These are phyloP conservation scores for Tachina lurida DNA, from an alignment of 2,888 invertebrate genomes.

Conservation along the genomic window DNA sequence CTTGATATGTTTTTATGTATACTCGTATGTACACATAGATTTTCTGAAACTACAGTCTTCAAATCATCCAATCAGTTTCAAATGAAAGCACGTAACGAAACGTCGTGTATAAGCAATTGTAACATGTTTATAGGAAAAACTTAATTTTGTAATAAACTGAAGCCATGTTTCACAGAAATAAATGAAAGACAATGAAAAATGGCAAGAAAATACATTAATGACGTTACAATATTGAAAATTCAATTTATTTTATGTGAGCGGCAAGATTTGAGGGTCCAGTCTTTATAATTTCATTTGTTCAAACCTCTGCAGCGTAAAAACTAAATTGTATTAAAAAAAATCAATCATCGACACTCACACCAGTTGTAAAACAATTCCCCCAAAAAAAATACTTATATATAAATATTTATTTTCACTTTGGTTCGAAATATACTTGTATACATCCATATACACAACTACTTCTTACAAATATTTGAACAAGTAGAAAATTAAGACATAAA, in stretches of 20 bases:
- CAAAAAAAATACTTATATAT: neutral
- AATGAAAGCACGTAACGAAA: no score
- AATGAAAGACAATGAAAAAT: conserved; percentile 23
- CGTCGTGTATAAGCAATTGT: neutral
- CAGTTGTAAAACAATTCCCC: conserved; percentile 1
- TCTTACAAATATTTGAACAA: conserved; percentile 42
- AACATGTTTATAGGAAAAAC: conserved; percentile 2
- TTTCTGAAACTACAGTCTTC: no score
- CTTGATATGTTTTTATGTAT: no score
- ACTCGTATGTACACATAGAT: no score
- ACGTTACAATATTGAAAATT: conserved; percentile 59
- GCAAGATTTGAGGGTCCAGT: conserved; percentile 27
- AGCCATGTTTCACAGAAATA: conserved; percentile 47
- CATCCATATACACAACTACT: no score
- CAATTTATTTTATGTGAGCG: conserved; percentile 59
- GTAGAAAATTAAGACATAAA: conserved; percentile 11
- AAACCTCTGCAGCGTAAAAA: conserved; percentile 3
- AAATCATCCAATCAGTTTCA: no score
- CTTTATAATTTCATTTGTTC: conserved; percentile 42
- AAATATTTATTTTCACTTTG: neutral
- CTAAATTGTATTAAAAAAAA: neutral
- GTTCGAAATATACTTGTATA: no score
- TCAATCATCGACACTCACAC: conserved; percentile 5
- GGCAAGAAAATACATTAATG: conserved; percentile 13
- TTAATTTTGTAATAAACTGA: conserved; percentile 33